Base-by-base conservation (phyloP, 2,888 invertebrate species). In the Napeogenes inachia region DNA sequence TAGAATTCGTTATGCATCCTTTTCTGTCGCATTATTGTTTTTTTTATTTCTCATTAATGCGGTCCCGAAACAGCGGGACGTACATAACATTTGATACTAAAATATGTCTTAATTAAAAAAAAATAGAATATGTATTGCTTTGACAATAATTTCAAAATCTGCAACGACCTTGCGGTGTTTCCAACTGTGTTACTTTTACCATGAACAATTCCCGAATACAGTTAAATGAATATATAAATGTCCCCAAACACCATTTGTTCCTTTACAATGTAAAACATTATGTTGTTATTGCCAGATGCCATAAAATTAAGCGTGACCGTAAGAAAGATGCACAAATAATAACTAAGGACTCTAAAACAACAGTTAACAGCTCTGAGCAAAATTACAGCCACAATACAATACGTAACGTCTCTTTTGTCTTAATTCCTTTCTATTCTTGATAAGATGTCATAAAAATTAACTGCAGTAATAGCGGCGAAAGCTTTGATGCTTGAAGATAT, bases 361-460 rank as follows among this genome's bases (percentile, higher is more conserved):
- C 72, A 71, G 73, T 70, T 69, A 71, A 65, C 10, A 60, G 64
- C 63, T 65, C 68, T 72, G 69, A 63, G 65, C 71, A 68, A 50
- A 21, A 76, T 79, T 79, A 87, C 80, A 74, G 75, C 72, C 76
- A 73, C 76, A 82, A 81, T 70, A 78, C 73, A 74, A 76, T 75
- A 74, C 73, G 77, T 83, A 84, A 85, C 81, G 78, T 78, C 72
- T 77, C 81, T 86, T 83, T 84, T 82, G 81, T 83, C 78, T 80
- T 81, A 83, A 84, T 81, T 76, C 76, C 70, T 72, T 68, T 71
- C 81, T 71, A 76, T 88, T 87, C 84, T 87, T 79, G 76, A 77
- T 72, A 71, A 73, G 78, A 83, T 80, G 86, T 86, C 87, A 85
- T 89, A 88, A 89, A 88, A 87, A 87, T 87, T 87, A 82, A 85